These are phyloP conservation scores for Anas flavirostris DNA, from an alignment of 2,797 vertebrate species.

Conservation along the genomic window DNA sequence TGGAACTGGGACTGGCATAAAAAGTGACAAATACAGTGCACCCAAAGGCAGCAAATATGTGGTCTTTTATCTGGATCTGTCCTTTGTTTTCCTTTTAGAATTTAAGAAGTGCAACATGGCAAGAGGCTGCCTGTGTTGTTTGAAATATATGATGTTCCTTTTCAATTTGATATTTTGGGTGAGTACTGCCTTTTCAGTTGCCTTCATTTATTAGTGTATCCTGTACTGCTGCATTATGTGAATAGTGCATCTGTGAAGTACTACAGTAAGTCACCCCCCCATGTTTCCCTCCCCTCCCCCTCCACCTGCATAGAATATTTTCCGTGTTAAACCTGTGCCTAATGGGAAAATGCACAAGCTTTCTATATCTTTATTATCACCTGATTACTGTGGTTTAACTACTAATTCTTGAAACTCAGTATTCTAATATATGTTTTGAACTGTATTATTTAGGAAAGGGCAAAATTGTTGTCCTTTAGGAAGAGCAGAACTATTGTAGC, in stretches of 20 bases:
- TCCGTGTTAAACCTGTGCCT: conserved; percentile 26
- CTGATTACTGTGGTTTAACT: background rate
- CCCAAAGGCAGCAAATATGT: conserved; percentile 98
- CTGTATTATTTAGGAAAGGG: background rate
- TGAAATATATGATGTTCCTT: conserved; percentile 99
- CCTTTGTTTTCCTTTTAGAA: conserved; percentile 99
- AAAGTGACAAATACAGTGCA: conserved; percentile 88
- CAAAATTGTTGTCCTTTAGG: conserved; percentile 22
- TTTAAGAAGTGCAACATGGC: conserved; percentile 99
- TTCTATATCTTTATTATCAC: background rate
- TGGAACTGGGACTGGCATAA: conserved; percentile 74
- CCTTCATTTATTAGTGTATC: background rate
- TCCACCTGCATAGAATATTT: conserved; percentile 62
- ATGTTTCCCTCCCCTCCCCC: background rate
- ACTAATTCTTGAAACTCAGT: background rate
- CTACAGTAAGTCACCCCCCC: conserved; percentile 29
- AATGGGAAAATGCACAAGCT: background rate
- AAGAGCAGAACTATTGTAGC: conserved; percentile 6
- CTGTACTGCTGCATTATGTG: conserved; percentile 32
- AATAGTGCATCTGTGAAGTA: conserved; percentile 36
- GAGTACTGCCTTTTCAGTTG: conserved; percentile 79
- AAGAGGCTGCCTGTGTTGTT: conserved; percentile 97
- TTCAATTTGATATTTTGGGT: conserved; percentile 99
- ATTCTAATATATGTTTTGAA: background rate
- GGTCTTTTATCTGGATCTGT: conserved; percentile 99